Percentiles rank a stretch among this genome's conserved stretches.
Evolutionary conservation across 2,888 invertebrate genomes (phyloP).

Genomic region (Heterodera filipjevi): DNA sequence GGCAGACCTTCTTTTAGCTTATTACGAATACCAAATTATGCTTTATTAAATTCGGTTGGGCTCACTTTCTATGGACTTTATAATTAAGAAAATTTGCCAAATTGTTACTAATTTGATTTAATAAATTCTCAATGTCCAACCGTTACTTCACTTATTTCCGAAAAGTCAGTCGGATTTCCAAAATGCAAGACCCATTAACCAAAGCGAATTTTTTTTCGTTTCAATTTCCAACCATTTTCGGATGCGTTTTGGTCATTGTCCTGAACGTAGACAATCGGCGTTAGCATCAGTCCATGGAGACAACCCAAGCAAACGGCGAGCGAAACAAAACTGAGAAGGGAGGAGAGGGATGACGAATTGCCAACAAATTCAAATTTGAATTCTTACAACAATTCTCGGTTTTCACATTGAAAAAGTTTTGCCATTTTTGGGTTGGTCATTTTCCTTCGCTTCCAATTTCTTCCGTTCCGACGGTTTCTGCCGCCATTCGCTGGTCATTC

Average conservation of each 20-base stretch:
- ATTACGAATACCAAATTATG: too few species aligned
- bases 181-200: too few species aligned
- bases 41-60: too few species aligned
- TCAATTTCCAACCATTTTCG: constrained; percentile 30
- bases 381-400: constrained; percentile 27
- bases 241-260: constrained; percentile 40
- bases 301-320: constrained; percentile 54
- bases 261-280: constrained; percentile 51
- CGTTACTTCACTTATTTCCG: too few species aligned
- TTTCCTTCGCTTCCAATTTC: constrained; percentile 16
- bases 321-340: constrained; percentile 45
- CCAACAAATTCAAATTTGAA: not conserved
- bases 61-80: too few species aligned
- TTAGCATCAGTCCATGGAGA: constrained; percentile 59
- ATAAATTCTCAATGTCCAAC: too few species aligned
- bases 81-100: too few species aligned
- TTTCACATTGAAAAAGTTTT: not conserved
- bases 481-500: not conserved
- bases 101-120: too few species aligned
- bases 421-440: constrained; percentile 2
- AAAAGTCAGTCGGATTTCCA: too few species aligned
- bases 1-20: too few species aligned
- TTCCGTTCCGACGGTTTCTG: not conserved
- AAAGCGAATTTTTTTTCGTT: too few species aligned
- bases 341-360: not conserved